phyloP scores from a whole-genome alignment of 1,140 invertebrate genomes.

The Aphelinus certus region DNA sequence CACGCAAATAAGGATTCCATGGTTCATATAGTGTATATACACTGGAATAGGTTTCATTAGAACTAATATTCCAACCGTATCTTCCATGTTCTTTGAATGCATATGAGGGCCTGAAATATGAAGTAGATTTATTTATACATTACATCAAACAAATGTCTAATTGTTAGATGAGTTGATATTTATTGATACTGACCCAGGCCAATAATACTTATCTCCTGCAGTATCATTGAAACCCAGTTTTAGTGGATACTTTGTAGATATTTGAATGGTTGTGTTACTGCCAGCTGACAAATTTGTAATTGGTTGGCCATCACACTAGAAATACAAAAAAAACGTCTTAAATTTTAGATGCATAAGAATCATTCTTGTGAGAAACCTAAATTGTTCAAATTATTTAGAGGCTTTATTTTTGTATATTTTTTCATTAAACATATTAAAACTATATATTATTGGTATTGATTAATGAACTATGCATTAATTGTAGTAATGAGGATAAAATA shows the following conservation, averaged over 20 bases:
- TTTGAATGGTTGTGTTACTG: slow-evolving; percentile 56
- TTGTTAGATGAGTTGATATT: neutral
- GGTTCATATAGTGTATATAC: slow-evolving; percentile 62
- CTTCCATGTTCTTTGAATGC: slow-evolving; percentile 65
- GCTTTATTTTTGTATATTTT: too few species aligned
- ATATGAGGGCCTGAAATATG: slow-evolving; percentile 52
- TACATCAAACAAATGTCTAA: neutral
- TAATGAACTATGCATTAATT: too few species aligned
- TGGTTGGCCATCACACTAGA: slow-evolving; percentile 61
- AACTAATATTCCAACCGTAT: slow-evolving; percentile 67
- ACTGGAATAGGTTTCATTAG: slow-evolving; percentile 51
- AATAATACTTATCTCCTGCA: slow-evolving; percentile 16
- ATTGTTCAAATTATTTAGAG: too few species aligned
- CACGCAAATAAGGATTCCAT: slow-evolving; percentile 66
- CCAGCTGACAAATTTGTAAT: slow-evolving; percentile 49
- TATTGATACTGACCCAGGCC: slow-evolving; percentile 58
- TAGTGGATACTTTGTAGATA: slow-evolving; percentile 63
- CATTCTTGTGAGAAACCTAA: too few species aligned
- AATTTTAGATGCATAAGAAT: too few species aligned
- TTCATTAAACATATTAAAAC: too few species aligned
- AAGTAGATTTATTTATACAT: slow-evolving; percentile 16
- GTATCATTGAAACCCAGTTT: slow-evolving; percentile 54
- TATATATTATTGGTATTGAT: too few species aligned
- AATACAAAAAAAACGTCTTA: slow-evolving; percentile 11
- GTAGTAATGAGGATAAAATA: too few species aligned